Conservation (phyloP, 2,113 vertebrate genomes). For the Benitochromis conjunctus region DNA sequence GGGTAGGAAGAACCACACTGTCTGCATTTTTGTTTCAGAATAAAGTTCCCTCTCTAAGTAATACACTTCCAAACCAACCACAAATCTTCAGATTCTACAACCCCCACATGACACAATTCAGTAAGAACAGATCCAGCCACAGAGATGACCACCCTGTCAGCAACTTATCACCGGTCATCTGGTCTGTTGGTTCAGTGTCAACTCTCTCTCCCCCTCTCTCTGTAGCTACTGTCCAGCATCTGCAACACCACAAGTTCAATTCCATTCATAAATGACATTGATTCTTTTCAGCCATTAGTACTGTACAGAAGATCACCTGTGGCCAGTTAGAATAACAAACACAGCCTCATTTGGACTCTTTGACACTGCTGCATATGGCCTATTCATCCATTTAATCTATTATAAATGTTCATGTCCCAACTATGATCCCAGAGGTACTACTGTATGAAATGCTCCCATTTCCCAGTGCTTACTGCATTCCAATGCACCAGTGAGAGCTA, state of each 20-base stretch:
- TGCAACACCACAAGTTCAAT: not conserved
- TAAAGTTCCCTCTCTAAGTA: not conserved
- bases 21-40: constrained; percentile 11
- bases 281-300: not conserved
- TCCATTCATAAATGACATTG: not conserved
- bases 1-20: not conserved
- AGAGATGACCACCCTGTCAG: constrained; percentile 49
- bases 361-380: not conserved
- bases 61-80: constrained; percentile 16
- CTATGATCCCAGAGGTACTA: constrained; percentile 11
- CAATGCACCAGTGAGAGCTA: constrained; percentile 17
- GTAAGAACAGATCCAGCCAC: constrained; percentile 37
- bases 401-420: constrained; percentile 30
- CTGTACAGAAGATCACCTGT: not conserved
- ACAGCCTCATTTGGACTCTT: constrained; percentile 5
- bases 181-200: constrained; percentile 32
- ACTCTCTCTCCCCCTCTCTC: not conserved
- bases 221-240: not conserved
- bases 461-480: constrained; percentile 38
- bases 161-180: constrained; percentile 59
- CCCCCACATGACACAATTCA: constrained; percentile 46
- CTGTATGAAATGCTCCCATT: constrained; percentile 40
- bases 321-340: not conserved
- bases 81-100: constrained; percentile 43
- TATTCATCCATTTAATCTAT: constrained; percentile 17